phyloP scores from a whole-genome alignment of 2,113 vertebrate species.

The Symphodus melops region DNA sequence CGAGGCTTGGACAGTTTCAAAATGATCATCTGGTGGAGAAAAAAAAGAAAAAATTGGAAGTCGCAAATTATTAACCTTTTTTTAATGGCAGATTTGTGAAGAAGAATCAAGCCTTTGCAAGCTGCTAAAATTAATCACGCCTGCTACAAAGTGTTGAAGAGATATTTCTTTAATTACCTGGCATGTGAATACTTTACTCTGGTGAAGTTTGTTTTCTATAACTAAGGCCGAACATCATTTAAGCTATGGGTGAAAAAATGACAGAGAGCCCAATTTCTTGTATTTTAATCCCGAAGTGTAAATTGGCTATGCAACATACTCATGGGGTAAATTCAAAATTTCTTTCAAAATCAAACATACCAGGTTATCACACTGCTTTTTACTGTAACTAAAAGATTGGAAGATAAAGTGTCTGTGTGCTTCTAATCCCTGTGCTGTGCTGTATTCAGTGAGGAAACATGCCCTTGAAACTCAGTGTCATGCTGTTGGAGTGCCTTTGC shows the following conservation, averaged over 20 bases:
- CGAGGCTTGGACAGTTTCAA: not conserved
- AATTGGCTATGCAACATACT: not conserved
- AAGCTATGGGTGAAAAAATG: not conserved
- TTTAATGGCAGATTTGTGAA: not conserved
- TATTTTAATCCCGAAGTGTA: not conserved
- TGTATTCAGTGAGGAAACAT: constrained; percentile 11
- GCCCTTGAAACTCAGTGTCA: constrained; percentile 24
- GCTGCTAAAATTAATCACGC: not conserved
- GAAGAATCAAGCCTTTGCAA: not conserved
- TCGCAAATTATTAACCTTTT: not conserved
- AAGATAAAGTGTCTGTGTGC: constrained; percentile 15
- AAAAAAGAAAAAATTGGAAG: not conserved
- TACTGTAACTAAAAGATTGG: constrained; percentile 25
- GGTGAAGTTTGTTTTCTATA: not conserved
- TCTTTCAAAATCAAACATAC: constrained; percentile 26
- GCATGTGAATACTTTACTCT: not conserved
- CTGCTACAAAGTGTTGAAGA: not conserved
- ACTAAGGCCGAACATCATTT: not conserved
- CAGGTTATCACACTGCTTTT: constrained; percentile 10
- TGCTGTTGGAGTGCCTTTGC: constrained; percentile 12
- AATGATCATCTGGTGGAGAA: not conserved
- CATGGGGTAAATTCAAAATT: constrained; percentile 33
- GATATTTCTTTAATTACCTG: not conserved
- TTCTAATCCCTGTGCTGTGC: constrained; percentile 40
- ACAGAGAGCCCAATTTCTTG: not conserved